Evolutionary conservation across 2,113 vertebrate species (phyloP).

Genomic region (Clarias gariepinus): DNA sequence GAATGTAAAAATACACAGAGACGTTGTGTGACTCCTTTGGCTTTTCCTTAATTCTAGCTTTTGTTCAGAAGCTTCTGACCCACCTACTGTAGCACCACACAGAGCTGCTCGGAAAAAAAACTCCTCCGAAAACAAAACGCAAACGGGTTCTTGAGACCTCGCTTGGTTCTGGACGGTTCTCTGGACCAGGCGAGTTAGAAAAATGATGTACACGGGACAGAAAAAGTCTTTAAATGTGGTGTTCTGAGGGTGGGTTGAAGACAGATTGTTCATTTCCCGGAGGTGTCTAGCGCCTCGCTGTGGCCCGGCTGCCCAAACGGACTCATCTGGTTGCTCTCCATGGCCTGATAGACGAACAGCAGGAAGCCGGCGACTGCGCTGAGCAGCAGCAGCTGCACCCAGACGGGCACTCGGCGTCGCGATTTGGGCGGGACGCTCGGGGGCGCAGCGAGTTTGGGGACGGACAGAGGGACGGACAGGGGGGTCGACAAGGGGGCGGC

Average conservation of each 20-base stretch:
- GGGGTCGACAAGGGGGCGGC: slow-evolving; percentile 46
- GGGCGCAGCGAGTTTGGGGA: slow-evolving; percentile 37
- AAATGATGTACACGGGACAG: background rate
- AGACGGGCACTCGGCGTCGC: slow-evolving; percentile 73
- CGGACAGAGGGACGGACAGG: background rate
- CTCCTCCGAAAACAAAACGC: background rate
- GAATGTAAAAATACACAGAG: background rate
- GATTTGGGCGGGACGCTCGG: slow-evolving; percentile 47
- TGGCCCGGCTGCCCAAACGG: slow-evolving; percentile 65
- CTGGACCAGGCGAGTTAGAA: slow-evolving; percentile 14
- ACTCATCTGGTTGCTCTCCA: slow-evolving; percentile 88
- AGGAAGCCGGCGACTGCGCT: slow-evolving; percentile 77
- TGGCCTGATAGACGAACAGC: slow-evolving; percentile 89
- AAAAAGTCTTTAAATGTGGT: background rate
- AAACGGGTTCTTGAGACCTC: background rate
- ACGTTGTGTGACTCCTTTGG: slow-evolving; percentile 4
- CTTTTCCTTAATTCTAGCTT: slow-evolving; percentile 3
- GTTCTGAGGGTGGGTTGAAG: background rate
- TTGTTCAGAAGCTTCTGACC: background rate
- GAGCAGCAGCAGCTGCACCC: slow-evolving; percentile 88
- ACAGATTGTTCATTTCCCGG: slow-evolving; percentile 49
- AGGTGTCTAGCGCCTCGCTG: background rate
- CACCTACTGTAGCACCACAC: slow-evolving; percentile 7
- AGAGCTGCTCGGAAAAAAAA: background rate
- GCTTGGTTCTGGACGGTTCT: background rate